phyloP scores from a whole-genome alignment of 2,797 vertebrate species.

The Syndactyla subalaris region DNA sequence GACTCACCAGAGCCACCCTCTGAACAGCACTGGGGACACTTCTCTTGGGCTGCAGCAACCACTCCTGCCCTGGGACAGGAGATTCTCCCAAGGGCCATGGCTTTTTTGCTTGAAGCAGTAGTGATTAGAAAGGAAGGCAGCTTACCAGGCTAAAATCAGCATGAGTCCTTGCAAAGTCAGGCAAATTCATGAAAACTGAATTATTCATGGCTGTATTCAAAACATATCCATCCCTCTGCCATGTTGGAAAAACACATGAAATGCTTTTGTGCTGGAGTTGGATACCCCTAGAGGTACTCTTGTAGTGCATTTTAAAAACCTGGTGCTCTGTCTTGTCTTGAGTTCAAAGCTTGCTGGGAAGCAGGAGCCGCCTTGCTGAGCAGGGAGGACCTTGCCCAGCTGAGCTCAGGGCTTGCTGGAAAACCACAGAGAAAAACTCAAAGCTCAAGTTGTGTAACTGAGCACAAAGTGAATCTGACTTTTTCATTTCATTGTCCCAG shows the following conservation, averaged over 20 bases:
- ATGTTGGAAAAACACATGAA: conserved; percentile 1
- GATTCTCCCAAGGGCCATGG: not conserved
- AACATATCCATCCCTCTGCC: not conserved
- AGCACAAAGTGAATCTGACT: not conserved
- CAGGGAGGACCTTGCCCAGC: not conserved
- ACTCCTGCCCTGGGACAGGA: too few relatives aligned
- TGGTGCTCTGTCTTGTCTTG: not conserved
- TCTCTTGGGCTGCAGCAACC: not conserved
- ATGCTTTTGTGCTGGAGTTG: not conserved
- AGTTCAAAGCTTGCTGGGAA: conserved; percentile 17
- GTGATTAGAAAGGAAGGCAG: not conserved
- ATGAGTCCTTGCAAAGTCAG: not conserved
- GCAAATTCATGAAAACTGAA: not conserved
- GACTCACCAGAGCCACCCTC: not conserved
- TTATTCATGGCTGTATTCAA: not conserved
- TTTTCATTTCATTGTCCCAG: not conserved
- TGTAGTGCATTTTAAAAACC: not conserved
- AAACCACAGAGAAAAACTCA: not conserved
- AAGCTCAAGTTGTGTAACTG: not conserved
- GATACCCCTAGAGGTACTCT: not conserved
- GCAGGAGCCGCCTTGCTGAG: rapidly evolving
- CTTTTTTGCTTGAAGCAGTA: not conserved
- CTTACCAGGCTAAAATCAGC: not conserved
- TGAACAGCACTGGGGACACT: not conserved
- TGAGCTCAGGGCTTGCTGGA: not conserved